phyloP scores from a whole-genome alignment of 2,113 vertebrate genomes.

The Gnathonemus echidnorhynchus region DNA sequence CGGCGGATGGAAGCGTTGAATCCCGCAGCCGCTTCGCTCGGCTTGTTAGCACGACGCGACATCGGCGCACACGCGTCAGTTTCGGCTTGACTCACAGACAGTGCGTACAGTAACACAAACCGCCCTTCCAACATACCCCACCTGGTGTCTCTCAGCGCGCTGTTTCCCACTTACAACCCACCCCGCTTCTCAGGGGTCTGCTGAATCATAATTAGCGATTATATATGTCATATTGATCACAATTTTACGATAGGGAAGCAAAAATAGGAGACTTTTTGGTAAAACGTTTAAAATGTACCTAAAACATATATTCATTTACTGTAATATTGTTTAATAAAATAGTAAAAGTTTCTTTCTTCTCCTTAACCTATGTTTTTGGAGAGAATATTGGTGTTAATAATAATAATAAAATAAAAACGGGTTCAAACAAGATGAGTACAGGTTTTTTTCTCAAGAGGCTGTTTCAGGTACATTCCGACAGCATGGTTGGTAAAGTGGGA shows the following conservation, averaged over 20 bases:
- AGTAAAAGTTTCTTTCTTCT: not conserved
- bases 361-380: not conserved
- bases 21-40: not conserved
- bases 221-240: not conserved
- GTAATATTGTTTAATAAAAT: not conserved
- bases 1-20: not conserved
- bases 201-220: constrained; percentile 1
- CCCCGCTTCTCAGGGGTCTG: not conserved
- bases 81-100: constrained; percentile 23
- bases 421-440: no score
- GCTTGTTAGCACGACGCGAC: not conserved
- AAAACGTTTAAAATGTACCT: not conserved
- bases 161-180: not conserved
- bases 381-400: not conserved
- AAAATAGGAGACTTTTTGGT: not conserved
- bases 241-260: not conserved
- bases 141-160: not conserved
- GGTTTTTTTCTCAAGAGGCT: no score
- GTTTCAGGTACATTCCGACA: no score
- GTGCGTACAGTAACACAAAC: constrained; percentile 18
- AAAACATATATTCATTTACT: not conserved
- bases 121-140: not conserved
- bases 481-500: no score
- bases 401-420: no score
- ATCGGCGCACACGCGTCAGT: not conserved